Percentiles rank a stretch among this genome's conserved stretches.
Conservation (phyloP, 2,888 invertebrate genomes). For the Beris morrisii region DNA sequence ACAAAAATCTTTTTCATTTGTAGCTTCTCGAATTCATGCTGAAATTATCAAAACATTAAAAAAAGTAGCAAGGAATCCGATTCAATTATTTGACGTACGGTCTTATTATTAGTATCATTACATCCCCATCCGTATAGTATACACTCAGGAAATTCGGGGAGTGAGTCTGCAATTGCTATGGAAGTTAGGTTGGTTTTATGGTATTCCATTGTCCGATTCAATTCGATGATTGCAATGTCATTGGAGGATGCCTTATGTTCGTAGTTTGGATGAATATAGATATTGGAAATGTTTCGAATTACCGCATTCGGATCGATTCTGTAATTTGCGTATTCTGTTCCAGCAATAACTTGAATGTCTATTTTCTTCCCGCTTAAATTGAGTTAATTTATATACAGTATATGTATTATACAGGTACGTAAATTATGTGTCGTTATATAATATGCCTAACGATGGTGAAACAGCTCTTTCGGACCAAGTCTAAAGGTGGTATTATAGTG, state of each 20-base stretch:
- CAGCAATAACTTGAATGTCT: not conserved
- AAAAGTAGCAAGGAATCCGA: too few relatives aligned
- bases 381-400: too few relatives aligned
- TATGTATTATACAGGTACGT: too few relatives aligned
- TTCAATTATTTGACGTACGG: not conserved
- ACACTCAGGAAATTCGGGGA: constrained; percentile 17
- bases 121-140: constrained; percentile 6
- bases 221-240: constrained; percentile 5
- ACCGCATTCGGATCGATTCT: constrained; percentile 4
- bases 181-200: constrained; percentile 10
- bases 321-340: not conserved
- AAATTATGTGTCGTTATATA: too few relatives aligned
- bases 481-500: too few relatives aligned
- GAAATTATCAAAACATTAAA: not conserved
- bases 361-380: not conserved
- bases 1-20: constrained; percentile 8
- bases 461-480: too few relatives aligned
- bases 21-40: constrained; percentile 1
- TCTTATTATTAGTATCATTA: not conserved
- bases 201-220: constrained; percentile 9
- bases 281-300: constrained; percentile 6
- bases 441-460: too few relatives aligned
- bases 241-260: constrained; percentile 11
- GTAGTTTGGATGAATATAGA: constrained; percentile 8
- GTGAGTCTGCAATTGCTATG: not conserved